Conservation (phyloP, 2,888 invertebrate species). For the Trissolcus brochymenae region DNA sequence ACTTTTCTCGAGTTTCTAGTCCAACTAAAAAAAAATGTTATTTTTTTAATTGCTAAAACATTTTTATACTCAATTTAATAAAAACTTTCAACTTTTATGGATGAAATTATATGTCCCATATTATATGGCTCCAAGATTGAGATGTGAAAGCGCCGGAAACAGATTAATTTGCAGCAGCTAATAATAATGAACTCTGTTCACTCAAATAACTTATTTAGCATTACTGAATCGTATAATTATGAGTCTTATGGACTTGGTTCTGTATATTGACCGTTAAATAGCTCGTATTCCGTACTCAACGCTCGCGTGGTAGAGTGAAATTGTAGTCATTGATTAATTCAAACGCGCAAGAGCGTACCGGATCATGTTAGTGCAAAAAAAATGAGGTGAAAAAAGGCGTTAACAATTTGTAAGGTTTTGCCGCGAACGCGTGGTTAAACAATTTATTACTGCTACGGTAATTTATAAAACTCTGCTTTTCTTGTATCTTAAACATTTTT, state of each 20-base stretch:
- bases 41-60: too few species aligned
- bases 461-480: slow-evolving; percentile 7
- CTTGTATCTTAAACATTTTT: too few species aligned
- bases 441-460: slow-evolving; percentile 27
- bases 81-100: too few species aligned
- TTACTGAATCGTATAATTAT: slow-evolving; percentile 12
- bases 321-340: slow-evolving; percentile 49
- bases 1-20: not conserved
- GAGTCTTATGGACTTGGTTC: slow-evolving; percentile 4
- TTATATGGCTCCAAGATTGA: too few species aligned
- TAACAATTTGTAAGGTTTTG: slow-evolving; percentile 37
- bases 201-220: slow-evolving; percentile 1
- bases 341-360: slow-evolving; percentile 36
- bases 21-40: too few species aligned
- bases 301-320: slow-evolving; percentile 37
- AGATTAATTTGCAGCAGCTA: not conserved
- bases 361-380: slow-evolving; percentile 21
- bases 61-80: too few species aligned
- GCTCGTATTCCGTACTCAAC: slow-evolving; percentile 15
- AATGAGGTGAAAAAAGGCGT: slow-evolving; percentile 23
- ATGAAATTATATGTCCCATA: too few species aligned
- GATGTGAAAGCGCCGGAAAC: not conserved
- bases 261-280: slow-evolving; percentile 7
- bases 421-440: slow-evolving; percentile 17
- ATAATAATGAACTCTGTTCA: not conserved